Evolutionary conservation across 92 coral and sea anemone species (phyloP).

Genomic region (Meandrina meandrites): DNA sequence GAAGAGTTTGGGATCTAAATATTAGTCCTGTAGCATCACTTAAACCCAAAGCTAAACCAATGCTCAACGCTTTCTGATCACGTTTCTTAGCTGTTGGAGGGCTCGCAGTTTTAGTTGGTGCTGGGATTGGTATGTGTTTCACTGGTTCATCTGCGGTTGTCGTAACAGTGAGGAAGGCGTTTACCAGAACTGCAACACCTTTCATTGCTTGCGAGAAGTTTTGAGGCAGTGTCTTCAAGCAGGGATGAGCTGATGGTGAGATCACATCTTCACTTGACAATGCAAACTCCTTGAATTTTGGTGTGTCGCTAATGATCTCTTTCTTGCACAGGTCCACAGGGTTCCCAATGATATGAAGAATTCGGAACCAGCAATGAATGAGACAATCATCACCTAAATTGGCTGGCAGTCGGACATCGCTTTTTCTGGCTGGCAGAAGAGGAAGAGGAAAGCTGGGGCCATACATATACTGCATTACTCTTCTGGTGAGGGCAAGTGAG

Average conservation of each 20-base stretch:
- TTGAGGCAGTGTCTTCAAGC: constrained; percentile 84
- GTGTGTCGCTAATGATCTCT: constrained; percentile 81
- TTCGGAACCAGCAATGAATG: constrained; percentile 96
- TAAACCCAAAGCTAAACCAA: constrained; percentile 74
- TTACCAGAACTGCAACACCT: constrained; percentile 82
- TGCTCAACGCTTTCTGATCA: constrained; percentile 69
- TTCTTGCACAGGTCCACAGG: constrained; percentile 93
- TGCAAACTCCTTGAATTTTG: constrained; percentile 95
- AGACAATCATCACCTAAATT: constrained; percentile 70
- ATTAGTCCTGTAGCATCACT: constrained; percentile 68
- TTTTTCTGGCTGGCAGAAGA: constrained; percentile 65
- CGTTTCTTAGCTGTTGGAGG: constrained; percentile 81
- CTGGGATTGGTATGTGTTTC: constrained; percentile 80
- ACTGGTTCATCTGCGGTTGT: constrained; percentile 88
- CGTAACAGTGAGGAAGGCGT: constrained; percentile 73
- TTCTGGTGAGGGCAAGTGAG: constrained; percentile 73
- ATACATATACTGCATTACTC: constrained; percentile 84
- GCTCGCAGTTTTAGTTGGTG: constrained; percentile 76
- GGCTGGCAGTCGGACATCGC: constrained; percentile 85
- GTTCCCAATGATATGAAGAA: constrained; percentile 93
- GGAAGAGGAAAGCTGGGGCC: constrained; percentile 84
- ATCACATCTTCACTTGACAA: constrained; percentile 74
- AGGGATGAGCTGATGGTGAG: constrained; percentile 85
- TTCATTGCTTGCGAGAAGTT: constrained; percentile 94
- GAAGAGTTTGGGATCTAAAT: constrained; percentile 78